Base-by-base conservation (phyloP, 2,113 vertebrate genomes). In the Protobothrops flavoviridis region DNA sequence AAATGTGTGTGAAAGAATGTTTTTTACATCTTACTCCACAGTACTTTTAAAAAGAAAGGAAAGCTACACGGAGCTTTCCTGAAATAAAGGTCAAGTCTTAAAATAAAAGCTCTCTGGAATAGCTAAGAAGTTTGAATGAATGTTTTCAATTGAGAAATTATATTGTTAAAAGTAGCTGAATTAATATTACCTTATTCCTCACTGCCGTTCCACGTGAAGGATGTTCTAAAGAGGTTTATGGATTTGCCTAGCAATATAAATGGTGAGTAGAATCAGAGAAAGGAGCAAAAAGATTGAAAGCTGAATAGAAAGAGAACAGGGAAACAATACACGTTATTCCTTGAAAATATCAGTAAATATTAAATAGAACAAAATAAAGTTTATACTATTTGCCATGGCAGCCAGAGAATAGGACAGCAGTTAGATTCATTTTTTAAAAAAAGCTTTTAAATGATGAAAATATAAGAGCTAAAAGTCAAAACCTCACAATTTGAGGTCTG, bases 401-500 rank as follows among this genome's bases (percentile, higher is more conserved):
- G 8, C 21, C 10, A 0, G 0, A 0, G 5, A 23, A 7, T 0
- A 26, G 55, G 24, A n/a, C 26, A 89, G 5, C 2, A 29, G 11
- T 4, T 15, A 69, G 1, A 0, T 12, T 0, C 2, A 26, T 26
- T 29, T 15, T 69, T 5, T 5, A 15, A 69, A 90, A 90, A 53
- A 9, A n/a, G 1, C 6, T 85, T 94, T 55, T 86, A 13, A 94
- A 0, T 24, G 23, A 17, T 0, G 69, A 29, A 57, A 92, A 43
- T 95, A 3, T 87, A 20, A 48, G 56, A 64, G 52, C 29, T 5
- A 81, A 81, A 33, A 0, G 2, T 57, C 55, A 29, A 81, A 91
- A 48, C 92, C 90, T 86, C 12, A 12, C 1, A 21, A 21, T 93
- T 93, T 95, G 95, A 87, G 89, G 95, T 94, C 93, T 45, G 8